Conservation (phyloP, 2,888 invertebrate genomes). For the Agrochola macilenta region DNA sequence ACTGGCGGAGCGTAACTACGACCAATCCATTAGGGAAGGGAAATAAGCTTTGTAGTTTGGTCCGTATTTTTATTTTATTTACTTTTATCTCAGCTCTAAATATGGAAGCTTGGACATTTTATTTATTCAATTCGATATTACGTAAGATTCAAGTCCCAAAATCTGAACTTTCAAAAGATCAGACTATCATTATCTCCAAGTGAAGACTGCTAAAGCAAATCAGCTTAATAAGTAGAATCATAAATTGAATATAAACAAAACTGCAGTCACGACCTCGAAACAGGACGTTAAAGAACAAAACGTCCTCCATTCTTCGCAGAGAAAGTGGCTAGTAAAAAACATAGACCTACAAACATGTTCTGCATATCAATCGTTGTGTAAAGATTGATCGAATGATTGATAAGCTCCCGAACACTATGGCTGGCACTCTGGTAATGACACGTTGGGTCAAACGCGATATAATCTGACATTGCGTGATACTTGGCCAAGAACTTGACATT, state of each 20-base stretch:
- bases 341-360: slow-evolving; percentile 61
- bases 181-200: background rate
- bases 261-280: slow-evolving; percentile 46
- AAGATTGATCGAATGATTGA: slow-evolving; percentile 74
- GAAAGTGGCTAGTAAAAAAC: slow-evolving; percentile 69
- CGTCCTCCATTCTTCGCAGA: slow-evolving; percentile 45
- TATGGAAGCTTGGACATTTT: slow-evolving; percentile 14
- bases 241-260: slow-evolving; percentile 21
- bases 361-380: slow-evolving; percentile 68
- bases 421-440: slow-evolving; percentile 65
- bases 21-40: background rate
- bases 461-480: slow-evolving; percentile 70
- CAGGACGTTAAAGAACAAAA: slow-evolving; percentile 41
- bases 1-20: background rate
- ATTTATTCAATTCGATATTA: slow-evolving; percentile 5
- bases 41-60: background rate
- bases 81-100: background rate
- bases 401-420: slow-evolving; percentile 71
- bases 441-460: slow-evolving; percentile 70
- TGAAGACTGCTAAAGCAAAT: background rate
- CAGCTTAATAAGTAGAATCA: background rate
- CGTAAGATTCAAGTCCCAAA: slow-evolving; percentile 8
- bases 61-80: background rate
- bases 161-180: background rate
- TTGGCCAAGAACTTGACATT: slow-evolving; percentile 66